Percentiles rank a stretch among this genome's conserved stretches.
These are phyloP conservation scores for Tetragonula clypearis DNA, from an alignment of 1,140 invertebrate species.

Conservation along the genomic window DNA sequence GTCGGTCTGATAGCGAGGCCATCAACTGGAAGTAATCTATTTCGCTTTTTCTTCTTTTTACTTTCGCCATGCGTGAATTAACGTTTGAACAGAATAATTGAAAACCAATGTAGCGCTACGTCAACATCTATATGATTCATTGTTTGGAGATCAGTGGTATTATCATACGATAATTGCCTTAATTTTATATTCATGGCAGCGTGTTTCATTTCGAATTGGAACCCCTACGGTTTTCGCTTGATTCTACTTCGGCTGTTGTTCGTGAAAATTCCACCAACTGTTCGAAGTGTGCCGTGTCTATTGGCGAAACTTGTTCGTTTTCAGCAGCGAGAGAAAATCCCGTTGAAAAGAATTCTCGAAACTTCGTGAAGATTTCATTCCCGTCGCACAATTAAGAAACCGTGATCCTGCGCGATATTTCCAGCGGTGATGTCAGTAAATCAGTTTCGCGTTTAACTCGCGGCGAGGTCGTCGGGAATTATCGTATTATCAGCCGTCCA, in stretches of 20 bases:
- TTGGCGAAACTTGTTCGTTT: too few species aligned
- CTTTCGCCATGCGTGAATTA: neutral
- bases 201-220: neutral
- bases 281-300: neutral
- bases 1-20: neutral
- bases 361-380: neutral
- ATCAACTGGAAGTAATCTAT: neutral
- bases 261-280: neutral
- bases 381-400: neutral
- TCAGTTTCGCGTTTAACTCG: slow-evolving; percentile 29
- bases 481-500: slow-evolving; percentile 22
- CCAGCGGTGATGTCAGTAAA: slow-evolving; percentile 44
- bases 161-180: neutral
- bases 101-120: slow-evolving; percentile 19
- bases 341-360: too few species aligned
- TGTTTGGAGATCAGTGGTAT: slow-evolving; percentile 44
- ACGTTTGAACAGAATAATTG: slow-evolving; percentile 39
- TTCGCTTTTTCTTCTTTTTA: neutral
- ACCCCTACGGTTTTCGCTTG: neutral
- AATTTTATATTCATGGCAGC: neutral
- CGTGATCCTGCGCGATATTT: slow-evolving; percentile 19
- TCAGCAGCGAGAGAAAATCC: too few species aligned
- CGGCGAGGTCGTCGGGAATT: slow-evolving; percentile 28
- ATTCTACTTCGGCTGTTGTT: neutral
- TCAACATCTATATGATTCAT: slow-evolving; percentile 25